These are phyloP conservation scores for Pomacea canaliculata DNA, from an alignment of 2,888 invertebrate genomes.

Conservation along the genomic window DNA sequence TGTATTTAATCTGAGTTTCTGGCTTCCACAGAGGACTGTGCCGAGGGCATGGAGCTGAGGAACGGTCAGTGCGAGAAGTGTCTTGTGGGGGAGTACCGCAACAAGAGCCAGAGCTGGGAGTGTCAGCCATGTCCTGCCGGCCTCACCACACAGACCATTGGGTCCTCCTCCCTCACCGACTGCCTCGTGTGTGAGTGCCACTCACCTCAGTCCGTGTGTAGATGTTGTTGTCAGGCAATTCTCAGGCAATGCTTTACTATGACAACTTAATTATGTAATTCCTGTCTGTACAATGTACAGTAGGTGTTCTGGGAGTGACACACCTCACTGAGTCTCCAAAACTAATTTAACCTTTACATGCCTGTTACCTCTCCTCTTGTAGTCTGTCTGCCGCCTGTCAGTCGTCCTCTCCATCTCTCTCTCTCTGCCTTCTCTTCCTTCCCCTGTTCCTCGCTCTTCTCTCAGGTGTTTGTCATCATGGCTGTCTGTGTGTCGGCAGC, in stretches of 20 bases:
- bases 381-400: too few relatives aligned
- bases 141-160: constrained; percentile 87
- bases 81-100: constrained; percentile 88
- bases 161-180: constrained; percentile 76
- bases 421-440: too few relatives aligned
- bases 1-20: too few relatives aligned
- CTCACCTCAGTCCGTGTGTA: neutral
- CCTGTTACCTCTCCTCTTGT: too few relatives aligned
- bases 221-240: too few relatives aligned
- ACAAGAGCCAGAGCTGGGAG: constrained; percentile 84
- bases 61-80: constrained; percentile 29
- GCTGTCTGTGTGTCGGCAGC: constrained; percentile 9
- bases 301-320: too few relatives aligned
- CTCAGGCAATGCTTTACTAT: neutral
- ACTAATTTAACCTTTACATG: too few relatives aligned
- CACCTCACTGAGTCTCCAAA: too few relatives aligned
- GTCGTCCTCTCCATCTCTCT: too few relatives aligned
- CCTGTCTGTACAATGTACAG: too few relatives aligned
- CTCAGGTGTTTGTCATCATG: too few relatives aligned
- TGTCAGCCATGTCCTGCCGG: constrained; percentile 92
- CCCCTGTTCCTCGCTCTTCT: too few relatives aligned
- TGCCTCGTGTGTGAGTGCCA: constrained; percentile 36
- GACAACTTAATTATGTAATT: neutral
- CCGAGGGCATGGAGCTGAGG: constrained; percentile 23
- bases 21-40: constrained; percentile 34